phyloP scores from a whole-genome alignment of 2,888 invertebrate genomes.

The Fissipunctia ypsillon region DNA sequence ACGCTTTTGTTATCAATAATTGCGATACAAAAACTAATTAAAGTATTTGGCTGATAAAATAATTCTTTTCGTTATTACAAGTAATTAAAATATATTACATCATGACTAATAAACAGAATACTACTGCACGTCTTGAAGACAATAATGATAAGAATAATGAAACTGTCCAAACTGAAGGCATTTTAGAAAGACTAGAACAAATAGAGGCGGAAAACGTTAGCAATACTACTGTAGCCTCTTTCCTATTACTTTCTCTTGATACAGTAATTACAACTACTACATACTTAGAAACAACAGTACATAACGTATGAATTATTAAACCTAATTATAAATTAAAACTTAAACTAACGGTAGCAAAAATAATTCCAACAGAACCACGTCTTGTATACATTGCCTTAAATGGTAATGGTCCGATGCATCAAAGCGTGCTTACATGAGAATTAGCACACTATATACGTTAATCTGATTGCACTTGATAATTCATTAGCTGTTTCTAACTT shows the following conservation, averaged over 20 bases:
- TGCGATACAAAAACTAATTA: background rate
- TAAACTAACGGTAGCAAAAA: conserved; percentile 21
- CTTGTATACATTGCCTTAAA: conserved; percentile 53
- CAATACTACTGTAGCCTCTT: background rate
- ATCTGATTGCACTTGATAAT: conserved; percentile 60
- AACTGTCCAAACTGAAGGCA: background rate
- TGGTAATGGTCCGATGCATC: conserved; percentile 52
- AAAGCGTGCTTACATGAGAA: conserved; percentile 62
- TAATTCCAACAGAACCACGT: conserved; percentile 12
- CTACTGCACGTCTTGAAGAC: background rate
- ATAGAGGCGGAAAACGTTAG: background rate
- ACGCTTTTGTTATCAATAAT: background rate
- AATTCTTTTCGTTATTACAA: background rate
- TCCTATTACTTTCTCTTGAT: conserved; percentile 19
- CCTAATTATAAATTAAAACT: conserved; percentile 33
- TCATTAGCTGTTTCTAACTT: conserved; percentile 58
- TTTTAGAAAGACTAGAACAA: too few relatives aligned
- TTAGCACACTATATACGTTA: conserved; percentile 57
- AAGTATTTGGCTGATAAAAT: background rate
- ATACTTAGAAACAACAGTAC: conserved; percentile 1
- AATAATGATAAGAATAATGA: background rate
- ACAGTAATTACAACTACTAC: conserved; percentile 5
- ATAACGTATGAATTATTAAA: conserved; percentile 11
- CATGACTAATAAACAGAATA: background rate
- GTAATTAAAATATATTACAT: background rate